Evolutionary conservation across 2,797 vertebrate genomes (phyloP).

Genomic region (Eulemur coronatus): DNA sequence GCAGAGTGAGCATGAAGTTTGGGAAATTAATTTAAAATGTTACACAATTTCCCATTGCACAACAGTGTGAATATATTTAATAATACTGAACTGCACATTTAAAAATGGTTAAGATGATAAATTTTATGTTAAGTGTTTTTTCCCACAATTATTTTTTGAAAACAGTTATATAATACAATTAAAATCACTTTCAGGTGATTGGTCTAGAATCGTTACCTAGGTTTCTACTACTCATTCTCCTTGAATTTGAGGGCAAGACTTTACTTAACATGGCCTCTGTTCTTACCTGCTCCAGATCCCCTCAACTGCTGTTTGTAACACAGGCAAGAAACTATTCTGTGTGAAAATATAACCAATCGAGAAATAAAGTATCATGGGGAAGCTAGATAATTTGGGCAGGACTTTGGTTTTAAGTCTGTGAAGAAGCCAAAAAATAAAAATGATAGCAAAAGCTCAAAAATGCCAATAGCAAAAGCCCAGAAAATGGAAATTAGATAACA

Average conservation of each 20-base stretch:
- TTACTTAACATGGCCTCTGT: background rate
- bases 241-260: background rate
- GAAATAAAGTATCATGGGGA: background rate
- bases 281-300: background rate
- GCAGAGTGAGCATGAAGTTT: background rate
- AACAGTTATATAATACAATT: background rate
- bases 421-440: constrained; percentile 37
- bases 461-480: background rate
- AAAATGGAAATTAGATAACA: background rate
- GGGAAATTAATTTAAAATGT: background rate
- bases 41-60: background rate
- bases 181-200: background rate
- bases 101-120: background rate
- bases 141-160: background rate
- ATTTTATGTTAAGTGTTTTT: background rate
- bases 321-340: background rate
- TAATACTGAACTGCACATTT: background rate
- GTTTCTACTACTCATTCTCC: background rate
- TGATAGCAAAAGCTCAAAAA: background rate
- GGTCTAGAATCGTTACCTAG: background rate
- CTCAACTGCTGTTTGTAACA: background rate
- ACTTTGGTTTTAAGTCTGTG: background rate
- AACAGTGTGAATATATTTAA: background rate
- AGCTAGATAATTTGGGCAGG: background rate
- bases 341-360: background rate